Evolutionary conservation across 2,888 invertebrate species (phyloP).

Genomic region (Agapostemon virescens): DNA sequence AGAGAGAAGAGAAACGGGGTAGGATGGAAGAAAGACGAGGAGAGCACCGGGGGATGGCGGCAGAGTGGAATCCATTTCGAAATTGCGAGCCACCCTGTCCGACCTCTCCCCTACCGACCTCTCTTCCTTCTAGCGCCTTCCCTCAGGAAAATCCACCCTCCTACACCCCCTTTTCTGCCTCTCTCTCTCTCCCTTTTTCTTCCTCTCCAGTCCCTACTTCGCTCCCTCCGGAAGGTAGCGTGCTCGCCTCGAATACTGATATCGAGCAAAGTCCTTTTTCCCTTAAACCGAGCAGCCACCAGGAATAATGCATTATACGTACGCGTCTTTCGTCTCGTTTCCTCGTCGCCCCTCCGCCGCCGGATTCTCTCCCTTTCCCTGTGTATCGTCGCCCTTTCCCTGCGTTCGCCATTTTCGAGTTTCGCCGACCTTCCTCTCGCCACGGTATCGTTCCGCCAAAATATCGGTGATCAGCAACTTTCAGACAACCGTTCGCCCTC

Average conservation of each 20-base stretch:
- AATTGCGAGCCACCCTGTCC: constrained; percentile 78
- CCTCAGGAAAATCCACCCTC: constrained; percentile 77
- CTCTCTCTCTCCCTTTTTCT: background rate
- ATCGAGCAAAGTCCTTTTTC: constrained; percentile 77
- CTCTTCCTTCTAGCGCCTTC: constrained; percentile 67
- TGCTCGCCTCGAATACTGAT: constrained; percentile 79
- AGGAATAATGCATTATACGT: constrained; percentile 77
- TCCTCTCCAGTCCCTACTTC: constrained; percentile 21
- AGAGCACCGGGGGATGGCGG: constrained; percentile 52
- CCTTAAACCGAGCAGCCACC: constrained; percentile 75
- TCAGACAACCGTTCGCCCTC: background rate
- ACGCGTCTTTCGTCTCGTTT: constrained; percentile 63
- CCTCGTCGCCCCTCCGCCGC: constrained; percentile 16
- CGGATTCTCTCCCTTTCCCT: background rate
- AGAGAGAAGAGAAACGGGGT: constrained; percentile 58
- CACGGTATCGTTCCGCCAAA: constrained; percentile 19
- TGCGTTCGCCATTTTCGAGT: constrained; percentile 24
- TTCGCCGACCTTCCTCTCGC: constrained; percentile 2
- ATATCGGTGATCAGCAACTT: constrained; percentile 17
- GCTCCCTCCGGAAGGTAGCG: constrained; percentile 59
- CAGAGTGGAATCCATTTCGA: constrained; percentile 80
- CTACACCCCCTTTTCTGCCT: constrained; percentile 1
- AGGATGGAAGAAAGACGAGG: constrained; percentile 50
- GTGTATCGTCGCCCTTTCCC: background rate
- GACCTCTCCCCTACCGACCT: constrained; percentile 61